Evolutionary conservation across 2,888 invertebrate species (phyloP).

Genomic region (Meandrusa payeni): DNA sequence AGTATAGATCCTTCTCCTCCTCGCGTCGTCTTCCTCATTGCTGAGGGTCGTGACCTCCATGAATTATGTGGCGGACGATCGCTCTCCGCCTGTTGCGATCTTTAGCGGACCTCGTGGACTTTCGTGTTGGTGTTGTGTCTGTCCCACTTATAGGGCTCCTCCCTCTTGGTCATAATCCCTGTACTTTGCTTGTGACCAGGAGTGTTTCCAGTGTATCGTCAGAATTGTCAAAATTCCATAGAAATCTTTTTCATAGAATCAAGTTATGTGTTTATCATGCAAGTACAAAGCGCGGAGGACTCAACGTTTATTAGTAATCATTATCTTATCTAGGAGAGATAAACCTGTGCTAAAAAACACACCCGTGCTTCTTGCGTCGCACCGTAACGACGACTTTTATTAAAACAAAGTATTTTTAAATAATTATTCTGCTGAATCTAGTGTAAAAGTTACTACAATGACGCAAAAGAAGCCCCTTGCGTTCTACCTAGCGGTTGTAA

Average conservation of each 20-base stretch:
- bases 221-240: no score
- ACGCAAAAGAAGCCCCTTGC: slow-evolving; percentile 57
- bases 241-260: slow-evolving; percentile 10
- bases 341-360: slow-evolving; percentile 50
- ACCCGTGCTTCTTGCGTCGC: slow-evolving; percentile 44
- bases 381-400: slow-evolving; percentile 35
- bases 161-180: no score
- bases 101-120: no score
- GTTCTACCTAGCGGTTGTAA: slow-evolving; percentile 75
- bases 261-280: neutral
- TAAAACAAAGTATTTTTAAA: neutral
- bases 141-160: no score
- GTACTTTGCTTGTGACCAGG: no score
- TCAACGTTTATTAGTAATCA: slow-evolving; percentile 49
- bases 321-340: slow-evolving; percentile 69
- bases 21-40: no score
- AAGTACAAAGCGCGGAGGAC: slow-evolving; percentile 4
- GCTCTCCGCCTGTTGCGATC: no score
- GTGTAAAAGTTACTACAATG: slow-evolving; percentile 53
- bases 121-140: no score
- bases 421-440: slow-evolving; percentile 33
- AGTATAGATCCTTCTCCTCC: no score
- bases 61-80: no score
- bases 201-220: no score
- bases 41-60: no score